Evolutionary conservation across 1,140 invertebrate genomes (phyloP), one percentile per base, ranked within the genome.

Genomic region (Colletes gigas): DNA sequence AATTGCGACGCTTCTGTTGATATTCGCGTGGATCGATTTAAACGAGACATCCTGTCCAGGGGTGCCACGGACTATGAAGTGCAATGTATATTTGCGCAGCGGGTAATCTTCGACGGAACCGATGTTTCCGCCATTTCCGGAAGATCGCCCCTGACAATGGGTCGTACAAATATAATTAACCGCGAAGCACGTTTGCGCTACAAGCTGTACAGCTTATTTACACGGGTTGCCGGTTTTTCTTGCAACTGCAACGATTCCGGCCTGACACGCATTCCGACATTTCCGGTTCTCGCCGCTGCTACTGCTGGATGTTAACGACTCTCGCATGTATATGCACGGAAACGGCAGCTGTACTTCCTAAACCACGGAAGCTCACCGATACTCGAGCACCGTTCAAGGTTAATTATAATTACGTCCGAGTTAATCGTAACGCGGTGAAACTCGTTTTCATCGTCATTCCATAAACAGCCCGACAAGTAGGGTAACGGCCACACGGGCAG

Each of bases 391-490:
- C 65, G 68, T 47, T 60, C 80, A 85, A 87, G 80, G 86, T 82
- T 88, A 76, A 83, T 88, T 83, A 84, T 88, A 85, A 88, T 88
- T 85, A 75, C 65, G 55, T 72, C 50, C 71, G 62, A 76, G 80
- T 85, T 88, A 80, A 85, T 88, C 79, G 81, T 75, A 74, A 80
- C 77, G 77, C 52, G 60, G 83, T 30, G 52, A 82, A 82, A 82
- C 86, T 54, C 65, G 71, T 87, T 79, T 68, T 30, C 72, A 77
- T 79, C 67, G 76, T 78, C 50, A 52, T 59, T 14, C 82, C 66
- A 52, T 81, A 74, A 84, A 87, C 78, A 83, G 74, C 71, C 62
- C 59, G 72, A 50, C 69, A n/a, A 78, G 62, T 47, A 72, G 50
- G 62, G 60, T 52, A 78, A 72, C 47, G 19, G 17, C 19, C 78